These are phyloP conservation scores for Leucoraja erinaceus DNA, from an alignment of 2,113 vertebrate species.

Conservation along the genomic window DNA sequence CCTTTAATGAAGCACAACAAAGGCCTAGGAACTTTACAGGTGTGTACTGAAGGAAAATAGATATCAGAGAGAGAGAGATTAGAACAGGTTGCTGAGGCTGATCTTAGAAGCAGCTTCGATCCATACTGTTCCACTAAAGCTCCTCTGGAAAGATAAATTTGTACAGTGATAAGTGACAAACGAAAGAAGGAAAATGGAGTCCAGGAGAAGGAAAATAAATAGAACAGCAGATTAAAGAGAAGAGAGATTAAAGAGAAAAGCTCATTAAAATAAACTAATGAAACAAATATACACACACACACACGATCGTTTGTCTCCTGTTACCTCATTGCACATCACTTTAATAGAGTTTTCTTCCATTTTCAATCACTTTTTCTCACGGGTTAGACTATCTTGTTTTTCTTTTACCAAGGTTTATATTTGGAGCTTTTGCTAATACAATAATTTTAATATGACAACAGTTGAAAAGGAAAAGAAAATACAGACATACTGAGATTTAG, in stretches of 20 bases:
- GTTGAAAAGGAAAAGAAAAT: neutral
- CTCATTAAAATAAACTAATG: neutral
- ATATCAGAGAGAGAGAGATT: neutral
- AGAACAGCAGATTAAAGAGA: slow-evolving; percentile 8
- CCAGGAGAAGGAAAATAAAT: slow-evolving; percentile 3
- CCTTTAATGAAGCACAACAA: no score
- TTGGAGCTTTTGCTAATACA: neutral
- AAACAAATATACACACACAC: neutral
- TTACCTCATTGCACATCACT: neutral
- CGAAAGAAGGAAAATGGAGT: neutral
- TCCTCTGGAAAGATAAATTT: neutral
- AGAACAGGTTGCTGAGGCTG: neutral
- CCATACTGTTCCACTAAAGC: neutral
- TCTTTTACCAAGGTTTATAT: neutral
- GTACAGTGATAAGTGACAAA: neutral
- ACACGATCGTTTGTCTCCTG: neutral
- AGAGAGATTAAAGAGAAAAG: slow-evolving; percentile 11
- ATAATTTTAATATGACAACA: neutral
- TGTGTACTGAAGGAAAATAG: neutral
- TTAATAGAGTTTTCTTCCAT: neutral
- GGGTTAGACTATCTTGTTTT: neutral
- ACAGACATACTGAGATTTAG: neutral
- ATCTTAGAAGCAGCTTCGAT: neutral
- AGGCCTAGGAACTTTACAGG: neutral
- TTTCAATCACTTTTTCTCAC: neutral